phyloP scores from a whole-genome alignment of 2,888 invertebrate genomes.

The Phortica magna region DNA sequence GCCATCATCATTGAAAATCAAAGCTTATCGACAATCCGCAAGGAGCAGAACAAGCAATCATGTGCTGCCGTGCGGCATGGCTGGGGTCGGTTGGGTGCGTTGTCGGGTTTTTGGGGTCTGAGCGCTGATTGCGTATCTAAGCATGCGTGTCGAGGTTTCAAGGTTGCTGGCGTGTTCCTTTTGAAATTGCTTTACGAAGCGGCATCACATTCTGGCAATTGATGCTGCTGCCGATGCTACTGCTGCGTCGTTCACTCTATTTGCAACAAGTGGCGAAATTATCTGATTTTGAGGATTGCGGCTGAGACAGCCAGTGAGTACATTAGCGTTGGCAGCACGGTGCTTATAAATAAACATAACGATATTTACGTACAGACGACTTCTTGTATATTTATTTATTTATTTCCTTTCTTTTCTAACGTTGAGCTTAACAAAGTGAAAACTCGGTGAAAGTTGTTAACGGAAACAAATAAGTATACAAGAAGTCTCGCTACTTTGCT shows the following conservation, averaged over 20 bases:
- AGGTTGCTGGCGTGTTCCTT: slow-evolving; percentile 44
- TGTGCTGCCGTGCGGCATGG: not conserved
- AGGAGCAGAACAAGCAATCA: slow-evolving; percentile 46
- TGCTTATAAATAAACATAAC: not conserved
- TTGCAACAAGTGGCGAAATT: slow-evolving; percentile 1
- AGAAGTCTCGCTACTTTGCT: not conserved
- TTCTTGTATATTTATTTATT: not conserved
- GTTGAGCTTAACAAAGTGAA: too few relatives aligned
- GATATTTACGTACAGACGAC: not conserved
- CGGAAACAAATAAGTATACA: too few relatives aligned
- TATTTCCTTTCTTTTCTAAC: not conserved
- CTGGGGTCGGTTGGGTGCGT: not conserved
- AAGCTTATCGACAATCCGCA: slow-evolving; percentile 50
- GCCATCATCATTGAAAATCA: slow-evolving; percentile 45
- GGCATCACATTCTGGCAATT: slow-evolving; percentile 31
- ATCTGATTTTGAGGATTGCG: slow-evolving; percentile 2
- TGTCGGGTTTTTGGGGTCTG: too few relatives aligned
- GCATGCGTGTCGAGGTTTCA: slow-evolving; percentile 35
- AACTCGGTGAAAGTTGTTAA: too few relatives aligned
- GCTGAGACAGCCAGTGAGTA: not conserved
- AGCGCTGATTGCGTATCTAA: slow-evolving; percentile 19
- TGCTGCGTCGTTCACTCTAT: not conserved
- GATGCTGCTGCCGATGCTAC: not conserved
- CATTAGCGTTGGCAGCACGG: not conserved
- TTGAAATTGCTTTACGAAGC: slow-evolving; percentile 51